Conservation (phyloP, 2,888 invertebrate genomes). For the Rotaria socialis region DNA sequence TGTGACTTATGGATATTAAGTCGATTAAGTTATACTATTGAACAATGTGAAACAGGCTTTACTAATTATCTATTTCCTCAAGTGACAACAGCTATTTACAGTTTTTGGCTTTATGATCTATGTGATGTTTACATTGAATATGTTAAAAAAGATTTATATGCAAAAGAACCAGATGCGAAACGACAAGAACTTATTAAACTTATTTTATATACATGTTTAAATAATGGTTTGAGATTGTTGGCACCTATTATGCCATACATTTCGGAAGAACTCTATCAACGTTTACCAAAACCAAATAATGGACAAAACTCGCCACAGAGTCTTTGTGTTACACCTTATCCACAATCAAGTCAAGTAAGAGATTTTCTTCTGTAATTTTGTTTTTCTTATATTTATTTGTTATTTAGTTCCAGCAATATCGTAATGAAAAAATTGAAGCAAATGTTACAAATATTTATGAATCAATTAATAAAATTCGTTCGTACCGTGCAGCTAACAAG, state of each 20-base stretch:
- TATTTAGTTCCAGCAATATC: conserved; percentile 36
- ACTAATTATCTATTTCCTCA: conserved; percentile 77
- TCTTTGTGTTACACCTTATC: conserved; percentile 83
- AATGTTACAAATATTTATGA: conserved; percentile 36
- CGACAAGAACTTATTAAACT: conserved; percentile 67
- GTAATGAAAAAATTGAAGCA: conserved; percentile 32
- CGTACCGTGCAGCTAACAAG: conserved; percentile 10
- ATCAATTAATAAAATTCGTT: conserved; percentile 42
- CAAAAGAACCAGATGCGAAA: conserved; percentile 58
- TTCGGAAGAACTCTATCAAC: conserved; percentile 87
- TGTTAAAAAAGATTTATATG: conserved; percentile 46
- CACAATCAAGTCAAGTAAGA: conserved; percentile 62
- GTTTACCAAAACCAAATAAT: conserved; percentile 67
- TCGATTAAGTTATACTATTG: conserved; percentile 72
- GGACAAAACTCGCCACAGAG: conserved; percentile 66
- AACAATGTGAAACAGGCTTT: conserved; percentile 72
- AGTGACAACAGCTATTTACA: conserved; percentile 83
- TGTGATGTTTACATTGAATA: conserved; percentile 83
- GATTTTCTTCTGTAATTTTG: background rate
- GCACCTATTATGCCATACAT: conserved; percentile 97
- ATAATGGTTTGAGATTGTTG: conserved; percentile 77
- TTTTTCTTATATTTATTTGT: background rate
- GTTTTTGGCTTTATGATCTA: conserved; percentile 90
- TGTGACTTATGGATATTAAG: conserved; percentile 92
- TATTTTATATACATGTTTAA: conserved; percentile 76